Percentiles rank a stretch among this genome's conserved stretches.
Evolutionary conservation across 2,888 invertebrate genomes (phyloP).

Genomic region (Tribolium freemani): DNA sequence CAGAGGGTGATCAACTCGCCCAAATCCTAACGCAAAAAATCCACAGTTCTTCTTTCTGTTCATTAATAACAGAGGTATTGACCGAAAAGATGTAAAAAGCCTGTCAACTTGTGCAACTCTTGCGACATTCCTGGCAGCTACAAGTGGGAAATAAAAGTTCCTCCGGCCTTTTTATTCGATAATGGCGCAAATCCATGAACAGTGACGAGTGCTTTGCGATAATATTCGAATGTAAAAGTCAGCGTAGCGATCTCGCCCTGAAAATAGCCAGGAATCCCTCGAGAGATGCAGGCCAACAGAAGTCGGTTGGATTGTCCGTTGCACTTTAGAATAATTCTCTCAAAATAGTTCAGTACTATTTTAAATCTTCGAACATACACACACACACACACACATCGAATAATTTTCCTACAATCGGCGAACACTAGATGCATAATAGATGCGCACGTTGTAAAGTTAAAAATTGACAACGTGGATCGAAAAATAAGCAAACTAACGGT

Average conservation of each 20-base stretch:
- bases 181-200: constrained; percentile 12
- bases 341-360: constrained; percentile 30
- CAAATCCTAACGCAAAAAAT: too few species aligned
- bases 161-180: constrained; percentile 15
- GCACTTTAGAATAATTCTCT: constrained; percentile 7
- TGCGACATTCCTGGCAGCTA: background rate
- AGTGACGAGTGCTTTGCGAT: constrained; percentile 6
- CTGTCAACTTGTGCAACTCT: background rate
- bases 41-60: too few species aligned
- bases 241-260: constrained; percentile 18
- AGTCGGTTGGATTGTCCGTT: constrained; percentile 14
- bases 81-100: too few species aligned
- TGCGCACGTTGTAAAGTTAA: constrained; percentile 40
- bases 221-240: constrained; percentile 18
- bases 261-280: constrained; percentile 34
- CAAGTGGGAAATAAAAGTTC: constrained; percentile 32
- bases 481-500: constrained; percentile 34
- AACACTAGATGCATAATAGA: constrained; percentile 34
- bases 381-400: background rate
- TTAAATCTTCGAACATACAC: constrained; percentile 3
- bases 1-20: background rate
- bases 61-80: too few species aligned
- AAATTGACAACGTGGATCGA: constrained; percentile 32
- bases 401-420: constrained; percentile 27
- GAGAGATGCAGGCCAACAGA: constrained; percentile 23